Percentiles rank a stretch among this genome's conserved stretches.
These are phyloP conservation scores for Cyanoderma ruficeps DNA, from an alignment of 2,113 vertebrate species.

Conservation along the genomic window DNA sequence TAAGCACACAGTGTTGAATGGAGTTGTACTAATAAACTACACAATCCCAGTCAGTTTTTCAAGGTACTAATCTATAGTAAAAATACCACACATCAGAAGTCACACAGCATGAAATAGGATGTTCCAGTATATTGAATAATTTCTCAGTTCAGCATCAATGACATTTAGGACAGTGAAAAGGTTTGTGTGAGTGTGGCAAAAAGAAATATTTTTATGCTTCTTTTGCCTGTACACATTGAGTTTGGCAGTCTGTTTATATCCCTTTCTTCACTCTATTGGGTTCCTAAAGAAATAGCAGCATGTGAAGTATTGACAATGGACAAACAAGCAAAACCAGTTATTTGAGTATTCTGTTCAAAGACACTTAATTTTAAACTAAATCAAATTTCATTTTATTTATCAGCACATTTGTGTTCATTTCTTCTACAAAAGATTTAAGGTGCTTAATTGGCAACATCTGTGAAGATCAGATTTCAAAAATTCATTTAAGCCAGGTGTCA, in stretches of 20 bases:
- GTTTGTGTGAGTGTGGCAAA: not conserved
- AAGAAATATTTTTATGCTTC: not conserved
- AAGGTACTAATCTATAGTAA: not conserved
- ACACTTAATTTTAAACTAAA: not conserved
- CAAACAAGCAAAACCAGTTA: not conserved
- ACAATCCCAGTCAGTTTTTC: not conserved
- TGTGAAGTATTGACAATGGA: not conserved
- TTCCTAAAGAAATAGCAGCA: not conserved
- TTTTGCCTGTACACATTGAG: rapidly evolving
- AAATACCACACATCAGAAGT: not conserved
- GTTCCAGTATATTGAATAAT: not conserved
- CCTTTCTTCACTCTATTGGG: not conserved
- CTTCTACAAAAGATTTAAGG: not conserved
- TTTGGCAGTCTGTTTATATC: not conserved
- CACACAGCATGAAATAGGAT: slow-evolving; percentile 37
- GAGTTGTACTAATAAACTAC: not conserved
- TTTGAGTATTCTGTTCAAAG: not conserved
- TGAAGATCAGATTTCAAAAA: not conserved
- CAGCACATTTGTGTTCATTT: not conserved
- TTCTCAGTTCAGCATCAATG: not conserved
- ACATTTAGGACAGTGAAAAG: slow-evolving; percentile 1
- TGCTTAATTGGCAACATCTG: not conserved
- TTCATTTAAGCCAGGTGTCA: not conserved
- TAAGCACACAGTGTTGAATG: not conserved
- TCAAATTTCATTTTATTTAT: not conserved